These are phyloP conservation scores for Oenanthe oenanthe DNA, from an alignment of 2,113 vertebrate genomes.

Conservation along the genomic window DNA sequence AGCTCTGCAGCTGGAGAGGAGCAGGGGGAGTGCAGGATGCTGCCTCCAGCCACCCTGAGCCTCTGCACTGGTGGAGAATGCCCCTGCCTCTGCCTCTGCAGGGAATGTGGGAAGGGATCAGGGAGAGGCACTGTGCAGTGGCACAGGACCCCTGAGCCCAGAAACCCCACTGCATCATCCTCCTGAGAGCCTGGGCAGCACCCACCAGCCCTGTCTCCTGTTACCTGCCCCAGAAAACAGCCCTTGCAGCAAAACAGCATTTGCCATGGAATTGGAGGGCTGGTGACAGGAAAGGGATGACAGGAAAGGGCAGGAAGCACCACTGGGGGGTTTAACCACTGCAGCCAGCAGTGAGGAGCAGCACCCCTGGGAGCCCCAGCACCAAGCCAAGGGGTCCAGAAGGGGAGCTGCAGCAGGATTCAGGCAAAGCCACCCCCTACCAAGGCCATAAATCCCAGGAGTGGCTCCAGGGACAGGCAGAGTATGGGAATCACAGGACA, in stretches of 20 bases:
- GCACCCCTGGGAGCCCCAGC: background rate
- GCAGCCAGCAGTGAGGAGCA: rapidly evolving
- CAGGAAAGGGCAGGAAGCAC: background rate
- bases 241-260: background rate
- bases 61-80: background rate
- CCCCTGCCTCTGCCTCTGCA: rapidly evolving
- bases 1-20: background rate
- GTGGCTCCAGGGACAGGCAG: background rate
- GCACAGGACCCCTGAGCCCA: background rate
- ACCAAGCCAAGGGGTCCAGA: background rate
- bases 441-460: background rate
- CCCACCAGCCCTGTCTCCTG: background rate
- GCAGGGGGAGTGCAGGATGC: rapidly evolving
- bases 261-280: background rate
- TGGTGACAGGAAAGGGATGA: background rate
- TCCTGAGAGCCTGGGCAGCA: background rate
- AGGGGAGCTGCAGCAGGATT: background rate
- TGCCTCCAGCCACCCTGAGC: background rate
- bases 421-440: background rate
- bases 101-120: rapidly evolving
- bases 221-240: background rate
- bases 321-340: background rate
- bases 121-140: rapidly evolving
- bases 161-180: background rate
- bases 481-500: background rate